Evolutionary conservation across 2,888 invertebrate species (phyloP), one percentile per base, ranked within the genome.

Genomic region (Dicranocentrus wangi): DNA sequence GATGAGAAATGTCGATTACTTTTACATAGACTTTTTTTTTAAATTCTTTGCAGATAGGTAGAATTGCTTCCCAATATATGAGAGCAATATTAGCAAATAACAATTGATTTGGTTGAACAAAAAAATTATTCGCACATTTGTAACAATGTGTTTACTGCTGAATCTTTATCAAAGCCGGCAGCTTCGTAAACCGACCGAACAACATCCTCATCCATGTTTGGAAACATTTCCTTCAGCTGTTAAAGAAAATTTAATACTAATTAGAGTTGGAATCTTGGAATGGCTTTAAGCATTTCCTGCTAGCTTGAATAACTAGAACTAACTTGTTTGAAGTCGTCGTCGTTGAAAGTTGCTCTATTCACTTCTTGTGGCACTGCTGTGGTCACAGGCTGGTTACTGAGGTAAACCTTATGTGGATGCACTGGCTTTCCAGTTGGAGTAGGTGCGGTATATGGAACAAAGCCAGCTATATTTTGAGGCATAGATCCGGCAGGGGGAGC

Each of bases 191-290:
- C 95, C 0, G 96, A 95, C 88, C 93, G 94, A 76, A 98, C 93
- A 3, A 98, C 96, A 87, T 97, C 97, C 85, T 93, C 94, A 88
- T 98, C 98, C 88, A 98, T 93, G 88, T 94, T 94, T 0, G 98
- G 98, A 90, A 99, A 98, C 97, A 98, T 98, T 90, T 98, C 98
- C 88, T 94, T 93, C 85, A 98, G 93, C 94, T 95, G 90, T 32
- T 90, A 89, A 70, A 28, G 1, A 55, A 55, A 7, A 51, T 69
- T 27, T 0, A 42, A 17, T 42, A 51, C 5, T n/a, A n/a, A n/a
- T n/a, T n/a, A n/a, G n/a, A n/a, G n/a, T n/a, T n/a, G n/a, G n/a
- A n/a, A n/a, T n/a, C n/a, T n/a, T n/a, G n/a, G n/a, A n/a, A n/a
- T n/a, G n/a, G n/a, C n/a, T n/a, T n/a, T n/a, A n/a, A 32, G 3